phyloP scores from a whole-genome alignment of 2,113 vertebrate genomes.

The Chionis minor region DNA sequence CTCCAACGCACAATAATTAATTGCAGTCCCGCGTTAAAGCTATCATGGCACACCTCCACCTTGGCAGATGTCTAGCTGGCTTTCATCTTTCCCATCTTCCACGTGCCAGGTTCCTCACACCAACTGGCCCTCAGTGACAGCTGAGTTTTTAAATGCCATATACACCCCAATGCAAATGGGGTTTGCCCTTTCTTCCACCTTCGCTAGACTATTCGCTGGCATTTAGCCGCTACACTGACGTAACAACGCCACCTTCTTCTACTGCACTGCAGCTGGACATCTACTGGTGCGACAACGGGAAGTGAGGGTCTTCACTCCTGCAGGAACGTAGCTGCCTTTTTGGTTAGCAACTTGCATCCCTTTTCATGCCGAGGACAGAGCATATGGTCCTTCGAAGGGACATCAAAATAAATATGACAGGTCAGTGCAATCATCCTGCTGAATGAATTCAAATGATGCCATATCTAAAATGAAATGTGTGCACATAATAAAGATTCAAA shows the following conservation, averaged over 20 bases:
- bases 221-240: neutral
- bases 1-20: conserved; percentile 9
- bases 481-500: conserved; percentile 58
- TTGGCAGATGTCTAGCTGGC: conserved; percentile 38
- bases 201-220: neutral
- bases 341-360: neutral
- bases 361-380: neutral
- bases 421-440: conserved; percentile 43
- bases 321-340: neutral
- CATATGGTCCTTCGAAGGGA: conserved; percentile 62
- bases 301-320: neutral
- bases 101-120: neutral
- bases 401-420: conserved; percentile 63
- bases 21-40: neutral
- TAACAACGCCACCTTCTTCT: neutral
- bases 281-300: neutral
- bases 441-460: conserved; percentile 58
- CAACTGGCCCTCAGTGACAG: neutral
- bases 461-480: conserved; percentile 41
- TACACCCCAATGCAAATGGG: neutral
- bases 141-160: neutral
- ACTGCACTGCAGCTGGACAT: neutral
- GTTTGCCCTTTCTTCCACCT: neutral
- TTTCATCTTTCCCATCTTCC: neutral
- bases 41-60: conserved; percentile 30